A percentile compares a stretch with the other conserved stretches of the same genome.
phyloP scores from a whole-genome alignment of 2,113 vertebrate genomes.

The Callospermophilus lateralis region DNA sequence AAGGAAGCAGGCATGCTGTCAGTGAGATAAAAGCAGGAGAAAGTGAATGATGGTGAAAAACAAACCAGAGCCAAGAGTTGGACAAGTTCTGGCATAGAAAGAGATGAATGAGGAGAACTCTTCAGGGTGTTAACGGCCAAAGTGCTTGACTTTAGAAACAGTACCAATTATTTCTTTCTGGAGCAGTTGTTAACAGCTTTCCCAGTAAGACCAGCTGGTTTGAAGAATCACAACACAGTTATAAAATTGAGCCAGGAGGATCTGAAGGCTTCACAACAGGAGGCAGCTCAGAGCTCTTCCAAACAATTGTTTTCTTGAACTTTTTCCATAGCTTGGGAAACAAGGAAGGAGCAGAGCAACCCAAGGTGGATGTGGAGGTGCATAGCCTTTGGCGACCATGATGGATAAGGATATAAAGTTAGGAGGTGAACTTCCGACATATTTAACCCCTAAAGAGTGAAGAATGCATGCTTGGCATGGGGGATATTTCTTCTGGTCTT shows the following conservation, averaged over 20 bases:
- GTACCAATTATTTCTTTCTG: conserved; percentile 43
- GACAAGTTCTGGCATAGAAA: conserved; percentile 42
- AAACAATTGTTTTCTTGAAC: neutral
- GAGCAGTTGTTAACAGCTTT: conserved; percentile 52
- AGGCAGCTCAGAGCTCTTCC: neutral
- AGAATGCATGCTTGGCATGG: neutral
- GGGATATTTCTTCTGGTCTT: rapidly evolving
- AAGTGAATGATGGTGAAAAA: neutral
- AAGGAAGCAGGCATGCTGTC: neutral
- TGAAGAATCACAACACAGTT: conserved; percentile 21
- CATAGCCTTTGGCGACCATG: neutral
- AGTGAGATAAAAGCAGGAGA: conserved; percentile 27
- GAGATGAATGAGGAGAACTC: conserved; percentile 42
- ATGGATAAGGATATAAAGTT: neutral
- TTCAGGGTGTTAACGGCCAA: neutral
- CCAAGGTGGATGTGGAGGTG: neutral
- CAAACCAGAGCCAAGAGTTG: neutral
- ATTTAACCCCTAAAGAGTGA: no score
- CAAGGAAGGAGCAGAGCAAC: neutral
- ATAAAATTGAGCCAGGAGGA: neutral
- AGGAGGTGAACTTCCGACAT: neutral
- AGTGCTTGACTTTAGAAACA: conserved; percentile 53
- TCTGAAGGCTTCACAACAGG: neutral
- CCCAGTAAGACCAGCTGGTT: conserved; percentile 24
- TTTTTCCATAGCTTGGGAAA: neutral